These are phyloP conservation scores for Hybognathus amarus DNA, from an alignment of 2,797 vertebrate genomes.

Conservation along the genomic window DNA sequence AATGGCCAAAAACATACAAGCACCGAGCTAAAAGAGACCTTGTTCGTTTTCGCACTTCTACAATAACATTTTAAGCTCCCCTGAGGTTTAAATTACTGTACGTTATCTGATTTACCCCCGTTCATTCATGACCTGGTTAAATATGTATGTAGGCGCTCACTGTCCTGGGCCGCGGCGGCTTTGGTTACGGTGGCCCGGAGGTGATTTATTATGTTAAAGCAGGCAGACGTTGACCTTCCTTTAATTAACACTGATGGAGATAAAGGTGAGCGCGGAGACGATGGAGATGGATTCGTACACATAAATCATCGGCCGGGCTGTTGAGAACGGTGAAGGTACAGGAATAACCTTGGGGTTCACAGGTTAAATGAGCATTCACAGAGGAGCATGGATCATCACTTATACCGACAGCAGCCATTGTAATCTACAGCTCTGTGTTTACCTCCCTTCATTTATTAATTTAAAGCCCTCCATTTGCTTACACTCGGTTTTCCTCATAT, in stretches of 20 bases:
- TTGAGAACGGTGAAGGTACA: slow-evolving; percentile 80
- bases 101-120: slow-evolving; percentile 41
- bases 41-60: neutral
- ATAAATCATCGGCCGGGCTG: slow-evolving; percentile 89
- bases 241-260: slow-evolving; percentile 99
- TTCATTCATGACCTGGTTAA: slow-evolving; percentile 43
- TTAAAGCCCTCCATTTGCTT: slow-evolving; percentile 43
- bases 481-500: slow-evolving; percentile 4
- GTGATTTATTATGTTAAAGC: slow-evolving; percentile 99
- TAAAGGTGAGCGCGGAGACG: slow-evolving; percentile 91
- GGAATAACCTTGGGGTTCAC: slow-evolving; percentile 93
- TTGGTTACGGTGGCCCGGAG: slow-evolving; percentile 78
- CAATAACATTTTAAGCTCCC: neutral
- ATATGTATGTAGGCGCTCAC: slow-evolving; percentile 35
- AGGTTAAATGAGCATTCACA: slow-evolving; percentile 85
- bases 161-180: slow-evolving; percentile 38
- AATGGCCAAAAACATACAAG: slow-evolving; percentile 11
- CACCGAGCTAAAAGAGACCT: neutral
- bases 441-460: slow-evolving; percentile 73
- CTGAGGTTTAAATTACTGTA: slow-evolving; percentile 28
- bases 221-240: slow-evolving; percentile 93
- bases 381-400: slow-evolving; percentile 74
- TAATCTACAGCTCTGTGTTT: slow-evolving; percentile 63
- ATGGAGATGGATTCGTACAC: slow-evolving; percentile 88
- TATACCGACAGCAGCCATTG: slow-evolving; percentile 72